Evolutionary conservation across 2,888 invertebrate species (phyloP).

Genomic region (Thymelicus sylvestris): DNA sequence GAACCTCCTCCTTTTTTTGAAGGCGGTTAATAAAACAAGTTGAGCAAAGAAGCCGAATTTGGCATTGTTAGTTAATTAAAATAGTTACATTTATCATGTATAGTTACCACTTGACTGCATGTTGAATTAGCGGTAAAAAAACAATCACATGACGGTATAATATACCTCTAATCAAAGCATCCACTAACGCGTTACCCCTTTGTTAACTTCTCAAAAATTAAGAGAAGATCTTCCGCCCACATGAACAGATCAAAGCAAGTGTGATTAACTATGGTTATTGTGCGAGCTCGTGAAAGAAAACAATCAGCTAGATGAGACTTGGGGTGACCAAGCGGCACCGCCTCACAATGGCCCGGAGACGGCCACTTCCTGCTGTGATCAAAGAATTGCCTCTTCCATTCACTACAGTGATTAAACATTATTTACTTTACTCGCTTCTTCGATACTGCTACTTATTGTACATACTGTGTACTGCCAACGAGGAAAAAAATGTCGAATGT

Average conservation of each 20-base stretch:
- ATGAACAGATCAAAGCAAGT: slow-evolving; percentile 70
- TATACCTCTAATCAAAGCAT: too few species aligned
- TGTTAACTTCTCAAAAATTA: not conserved
- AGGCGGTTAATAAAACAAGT: too few species aligned
- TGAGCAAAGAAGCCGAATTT: too few species aligned
- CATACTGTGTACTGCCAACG: not conserved
- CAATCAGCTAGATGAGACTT: slow-evolving; percentile 77
- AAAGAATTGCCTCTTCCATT: slow-evolving; percentile 56
- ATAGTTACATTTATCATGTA: too few species aligned
- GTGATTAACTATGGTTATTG: slow-evolving; percentile 75
- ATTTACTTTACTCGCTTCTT: slow-evolving; percentile 34
- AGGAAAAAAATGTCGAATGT: too few species aligned
- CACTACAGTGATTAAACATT: slow-evolving; percentile 47
- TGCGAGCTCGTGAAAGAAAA: slow-evolving; percentile 74
- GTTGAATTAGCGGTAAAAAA: too few species aligned
- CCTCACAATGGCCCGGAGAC: slow-evolving; percentile 70
- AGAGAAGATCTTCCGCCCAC: slow-evolving; percentile 3
- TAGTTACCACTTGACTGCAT: too few species aligned
- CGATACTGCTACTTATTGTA: not conserved
- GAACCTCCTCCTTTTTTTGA: too few species aligned
- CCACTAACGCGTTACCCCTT: too few species aligned
- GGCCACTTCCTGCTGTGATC: slow-evolving; percentile 69
- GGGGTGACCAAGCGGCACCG: slow-evolving; percentile 58
- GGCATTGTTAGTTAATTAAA: too few species aligned
- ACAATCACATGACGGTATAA: too few species aligned